Evolutionary conservation across 2,797 vertebrate genomes (phyloP).

Genomic region (Enteromius viviparus): DNA sequence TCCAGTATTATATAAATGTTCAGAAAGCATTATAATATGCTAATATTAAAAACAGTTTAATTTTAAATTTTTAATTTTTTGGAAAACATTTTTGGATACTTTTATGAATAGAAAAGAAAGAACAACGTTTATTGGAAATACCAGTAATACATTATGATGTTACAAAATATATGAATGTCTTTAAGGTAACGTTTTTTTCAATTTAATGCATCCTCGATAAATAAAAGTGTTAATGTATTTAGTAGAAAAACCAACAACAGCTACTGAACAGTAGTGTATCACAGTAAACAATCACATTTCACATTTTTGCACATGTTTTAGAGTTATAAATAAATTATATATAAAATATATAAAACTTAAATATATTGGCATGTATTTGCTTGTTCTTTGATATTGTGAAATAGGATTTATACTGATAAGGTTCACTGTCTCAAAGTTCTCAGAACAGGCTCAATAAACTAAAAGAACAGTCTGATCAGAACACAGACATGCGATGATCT

Average conservation of each 20-base stretch:
- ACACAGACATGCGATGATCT: neutral
- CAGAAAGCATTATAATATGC: neutral
- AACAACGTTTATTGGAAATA: neutral
- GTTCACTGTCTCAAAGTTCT: neutral
- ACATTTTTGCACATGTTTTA: neutral
- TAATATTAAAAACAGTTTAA: too few relatives aligned
- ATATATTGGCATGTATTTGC: neutral
- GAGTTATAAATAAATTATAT: too few relatives aligned
- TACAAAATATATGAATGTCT: neutral
- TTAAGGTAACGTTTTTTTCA: neutral
- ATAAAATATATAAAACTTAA: too few relatives aligned
- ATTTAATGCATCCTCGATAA: neutral
- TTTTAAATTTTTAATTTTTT: neutral
- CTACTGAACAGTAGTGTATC: neutral
- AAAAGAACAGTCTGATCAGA: neutral
- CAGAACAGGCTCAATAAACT: slow-evolving; percentile 24
- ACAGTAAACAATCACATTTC: neutral
- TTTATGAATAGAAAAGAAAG: neutral
- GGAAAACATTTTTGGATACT: neutral
- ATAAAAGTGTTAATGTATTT: too few relatives aligned
- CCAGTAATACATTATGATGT: too few relatives aligned
- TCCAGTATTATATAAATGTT: neutral
- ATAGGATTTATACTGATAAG: slow-evolving; percentile 7
- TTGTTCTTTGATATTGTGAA: neutral
- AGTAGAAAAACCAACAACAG: too few relatives aligned